Percentiles rank a stretch among this genome's conserved stretches.
These are phyloP conservation scores for Simalia tracyae DNA, from an alignment of 2,797 vertebrate genomes.

Conservation along the genomic window DNA sequence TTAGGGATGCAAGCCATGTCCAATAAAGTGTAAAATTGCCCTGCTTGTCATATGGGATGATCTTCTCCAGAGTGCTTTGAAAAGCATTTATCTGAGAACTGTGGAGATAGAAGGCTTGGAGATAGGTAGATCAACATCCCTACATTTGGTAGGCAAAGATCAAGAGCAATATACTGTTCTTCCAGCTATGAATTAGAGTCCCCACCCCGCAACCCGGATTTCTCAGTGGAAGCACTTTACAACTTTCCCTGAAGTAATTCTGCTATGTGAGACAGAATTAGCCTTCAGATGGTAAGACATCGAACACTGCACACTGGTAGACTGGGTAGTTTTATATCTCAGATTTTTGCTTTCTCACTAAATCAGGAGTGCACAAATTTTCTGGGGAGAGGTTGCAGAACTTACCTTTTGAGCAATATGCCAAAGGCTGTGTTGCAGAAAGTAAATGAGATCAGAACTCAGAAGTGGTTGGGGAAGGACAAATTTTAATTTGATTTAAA, in stretches of 20 bases:
- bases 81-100: background rate
- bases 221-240: background rate
- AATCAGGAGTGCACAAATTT: background rate
- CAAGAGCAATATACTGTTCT: background rate
- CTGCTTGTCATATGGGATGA: background rate
- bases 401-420: background rate
- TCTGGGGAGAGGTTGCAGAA: background rate
- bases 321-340: background rate
- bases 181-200: background rate
- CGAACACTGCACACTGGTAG: background rate
- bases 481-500: background rate
- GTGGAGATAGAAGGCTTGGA: background rate
- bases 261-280: background rate
- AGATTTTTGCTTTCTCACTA: background rate
- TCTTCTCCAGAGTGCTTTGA: background rate
- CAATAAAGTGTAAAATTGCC: background rate
- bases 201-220: background rate
- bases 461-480: background rate
- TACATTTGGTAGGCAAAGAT: background rate
- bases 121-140: background rate
- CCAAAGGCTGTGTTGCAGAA: background rate
- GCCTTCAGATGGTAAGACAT: background rate
- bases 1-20: background rate
- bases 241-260: background rate
- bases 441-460: background rate